phyloP scores from a whole-genome alignment of 2,797 vertebrate species.

The Gallinago solitaria region DNA sequence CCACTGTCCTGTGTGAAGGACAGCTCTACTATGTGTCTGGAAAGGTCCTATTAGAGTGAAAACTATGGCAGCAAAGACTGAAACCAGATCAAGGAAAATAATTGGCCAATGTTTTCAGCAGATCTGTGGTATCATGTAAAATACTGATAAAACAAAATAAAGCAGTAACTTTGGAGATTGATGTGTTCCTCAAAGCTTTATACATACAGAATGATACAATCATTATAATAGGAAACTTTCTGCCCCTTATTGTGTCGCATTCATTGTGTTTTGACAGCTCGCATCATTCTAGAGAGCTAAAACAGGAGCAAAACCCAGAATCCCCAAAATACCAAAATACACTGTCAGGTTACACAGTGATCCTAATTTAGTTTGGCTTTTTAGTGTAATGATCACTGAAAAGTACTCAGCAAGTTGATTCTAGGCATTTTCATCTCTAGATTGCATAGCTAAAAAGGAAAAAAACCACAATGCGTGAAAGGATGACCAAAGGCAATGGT shows the following conservation, averaged over 20 bases:
- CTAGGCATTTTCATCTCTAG: not conserved
- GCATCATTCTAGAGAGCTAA: not conserved
- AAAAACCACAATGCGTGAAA: not conserved
- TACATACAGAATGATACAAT: not conserved
- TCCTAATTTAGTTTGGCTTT: not conserved
- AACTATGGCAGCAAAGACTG: not conserved
- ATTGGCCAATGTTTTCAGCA: fast-evolving
- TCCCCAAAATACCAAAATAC: not conserved
- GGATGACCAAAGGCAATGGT: not conserved
- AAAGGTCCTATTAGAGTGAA: not conserved
- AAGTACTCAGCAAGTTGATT: not conserved
- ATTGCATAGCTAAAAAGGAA: not conserved
- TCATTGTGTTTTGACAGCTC: not conserved
- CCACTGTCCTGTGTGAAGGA: fast-evolving
- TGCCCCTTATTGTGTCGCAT: not conserved
- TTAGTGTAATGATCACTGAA: not conserved
- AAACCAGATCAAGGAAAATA: not conserved
- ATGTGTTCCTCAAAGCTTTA: not conserved
- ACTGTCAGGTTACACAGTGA: not conserved
- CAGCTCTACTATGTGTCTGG: not conserved
- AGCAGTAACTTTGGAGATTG: not conserved
- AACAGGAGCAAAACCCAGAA: not conserved
- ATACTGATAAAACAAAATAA: not conserved
- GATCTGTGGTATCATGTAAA: not conserved
- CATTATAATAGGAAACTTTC: not conserved